Percentiles rank a stretch among this genome's conserved stretches.
Evolutionary conservation across 1,140 invertebrate genomes (phyloP).

Genomic region (Drosophila pruinosa): DNA sequence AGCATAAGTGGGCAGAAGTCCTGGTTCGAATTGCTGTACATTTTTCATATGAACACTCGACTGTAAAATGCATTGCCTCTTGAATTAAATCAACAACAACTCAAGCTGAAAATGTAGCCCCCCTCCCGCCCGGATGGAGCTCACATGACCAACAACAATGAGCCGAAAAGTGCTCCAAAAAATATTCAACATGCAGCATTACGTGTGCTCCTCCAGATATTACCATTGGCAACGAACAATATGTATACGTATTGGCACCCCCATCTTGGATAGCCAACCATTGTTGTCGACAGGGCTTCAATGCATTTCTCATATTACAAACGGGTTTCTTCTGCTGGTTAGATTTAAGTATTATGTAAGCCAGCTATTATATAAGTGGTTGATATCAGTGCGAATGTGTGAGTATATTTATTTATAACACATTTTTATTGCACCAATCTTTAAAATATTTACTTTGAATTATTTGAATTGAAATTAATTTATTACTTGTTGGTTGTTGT

Average conservation of each 20-base stretch:
- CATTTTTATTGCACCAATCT: too few relatives aligned
- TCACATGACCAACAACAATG: constrained; percentile 1
- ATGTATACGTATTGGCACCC: not conserved
- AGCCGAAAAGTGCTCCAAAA: not conserved
- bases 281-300: constrained; percentile 6
- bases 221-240: constrained; percentile 4
- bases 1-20: constrained; percentile 52
- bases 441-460: not conserved
- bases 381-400: not conserved
- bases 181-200: constrained; percentile 1
- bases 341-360: not conserved
- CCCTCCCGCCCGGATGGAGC: not conserved
- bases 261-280: not conserved
- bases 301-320: not conserved
- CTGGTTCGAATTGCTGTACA: constrained; percentile 59
- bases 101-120: constrained; percentile 57
- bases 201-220: constrained; percentile 4
- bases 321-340: not conserved
- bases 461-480: not conserved
- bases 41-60: constrained; percentile 70
- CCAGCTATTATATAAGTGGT: not conserved
- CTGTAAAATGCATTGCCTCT: constrained; percentile 73
- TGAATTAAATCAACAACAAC: constrained; percentile 78
- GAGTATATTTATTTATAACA: too few relatives aligned
- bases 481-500: too few relatives aligned